These are phyloP conservation scores for Drosophila pallidifrons DNA, from an alignment of 1,140 invertebrate genomes.

Conservation along the genomic window DNA sequence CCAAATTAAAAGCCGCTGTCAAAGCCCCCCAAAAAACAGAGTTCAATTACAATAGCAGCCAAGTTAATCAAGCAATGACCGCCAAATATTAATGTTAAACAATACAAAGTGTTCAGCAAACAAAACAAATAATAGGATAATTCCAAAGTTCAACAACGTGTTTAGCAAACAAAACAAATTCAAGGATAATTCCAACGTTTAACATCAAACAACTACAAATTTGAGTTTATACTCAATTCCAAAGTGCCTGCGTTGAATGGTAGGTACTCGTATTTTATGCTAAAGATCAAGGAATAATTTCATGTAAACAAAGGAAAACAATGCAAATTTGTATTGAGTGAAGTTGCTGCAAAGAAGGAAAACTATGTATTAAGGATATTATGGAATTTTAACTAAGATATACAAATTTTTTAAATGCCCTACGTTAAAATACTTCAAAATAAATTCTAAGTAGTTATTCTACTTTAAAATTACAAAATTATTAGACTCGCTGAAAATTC, in stretches of 20 bases:
- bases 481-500: no score
- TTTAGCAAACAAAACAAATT: background rate
- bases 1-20: background rate
- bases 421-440: no score
- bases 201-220: background rate
- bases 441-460: no score
- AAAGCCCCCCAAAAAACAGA: background rate
- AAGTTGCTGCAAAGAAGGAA: no score
- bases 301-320: background rate
- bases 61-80: constrained; percentile 49
- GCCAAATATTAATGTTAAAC: constrained; percentile 37
- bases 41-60: constrained; percentile 54
- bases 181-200: constrained; percentile 26
- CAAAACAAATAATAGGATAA: constrained; percentile 14
- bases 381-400: no score
- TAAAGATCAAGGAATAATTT: background rate
- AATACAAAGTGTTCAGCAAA: constrained; percentile 24
- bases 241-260: constrained; percentile 50
- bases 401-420: no score
- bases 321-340: no score
- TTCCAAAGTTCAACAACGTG: no score
- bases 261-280: constrained; percentile 37
- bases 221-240: constrained; percentile 3
- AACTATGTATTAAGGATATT: no score
- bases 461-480: no score